Percentiles rank a stretch among this genome's conserved stretches.
Evolutionary conservation across 2,888 invertebrate genomes (phyloP).

Genomic region (Ashinkailepas kermadecensis): DNA sequence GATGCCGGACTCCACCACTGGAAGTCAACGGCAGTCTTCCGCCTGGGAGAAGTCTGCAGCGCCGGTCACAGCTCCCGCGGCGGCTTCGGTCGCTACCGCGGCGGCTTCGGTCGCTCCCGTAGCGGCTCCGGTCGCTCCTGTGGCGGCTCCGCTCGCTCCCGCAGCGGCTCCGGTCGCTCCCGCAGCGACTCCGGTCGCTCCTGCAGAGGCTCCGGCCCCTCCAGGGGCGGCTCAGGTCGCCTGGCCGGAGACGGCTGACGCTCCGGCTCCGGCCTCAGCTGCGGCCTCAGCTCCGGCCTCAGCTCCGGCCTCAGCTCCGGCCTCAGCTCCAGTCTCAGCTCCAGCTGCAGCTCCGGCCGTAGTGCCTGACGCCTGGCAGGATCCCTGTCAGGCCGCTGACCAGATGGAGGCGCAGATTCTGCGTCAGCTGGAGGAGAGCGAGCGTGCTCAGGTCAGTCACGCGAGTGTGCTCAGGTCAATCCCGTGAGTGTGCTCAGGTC

Average conservation of each 20-base stretch:
- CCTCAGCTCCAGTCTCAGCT: not conserved
- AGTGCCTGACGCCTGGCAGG: not conserved
- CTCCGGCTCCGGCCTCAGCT: not conserved
- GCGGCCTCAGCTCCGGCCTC: too few species aligned
- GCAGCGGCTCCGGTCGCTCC: too few species aligned
- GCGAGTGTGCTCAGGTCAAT: too few species aligned
- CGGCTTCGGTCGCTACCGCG: not conserved
- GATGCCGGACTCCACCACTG: not conserved
- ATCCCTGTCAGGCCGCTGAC: not conserved
- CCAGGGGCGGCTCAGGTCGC: not conserved
- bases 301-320: too few species aligned
- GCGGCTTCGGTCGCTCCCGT: not conserved
- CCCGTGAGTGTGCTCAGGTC: too few species aligned
- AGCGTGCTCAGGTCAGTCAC: not conserved
- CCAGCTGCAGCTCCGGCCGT: conserved; percentile 16
- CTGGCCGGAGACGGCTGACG: not conserved
- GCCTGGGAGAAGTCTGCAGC: not conserved
- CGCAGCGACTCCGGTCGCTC: not conserved
- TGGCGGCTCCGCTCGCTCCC: too few species aligned
- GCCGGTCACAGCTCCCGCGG: not conserved
- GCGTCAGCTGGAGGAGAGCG: conserved; percentile 18
- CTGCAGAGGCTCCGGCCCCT: not conserved
- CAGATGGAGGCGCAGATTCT: conserved; percentile 16
- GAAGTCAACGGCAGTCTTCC: not conserved
- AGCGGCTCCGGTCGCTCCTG: not conserved